Percentiles rank a stretch among this genome's conserved stretches.
phyloP scores from a whole-genome alignment of 2,888 invertebrate species.

The Teleogryllus oceanicus region DNA sequence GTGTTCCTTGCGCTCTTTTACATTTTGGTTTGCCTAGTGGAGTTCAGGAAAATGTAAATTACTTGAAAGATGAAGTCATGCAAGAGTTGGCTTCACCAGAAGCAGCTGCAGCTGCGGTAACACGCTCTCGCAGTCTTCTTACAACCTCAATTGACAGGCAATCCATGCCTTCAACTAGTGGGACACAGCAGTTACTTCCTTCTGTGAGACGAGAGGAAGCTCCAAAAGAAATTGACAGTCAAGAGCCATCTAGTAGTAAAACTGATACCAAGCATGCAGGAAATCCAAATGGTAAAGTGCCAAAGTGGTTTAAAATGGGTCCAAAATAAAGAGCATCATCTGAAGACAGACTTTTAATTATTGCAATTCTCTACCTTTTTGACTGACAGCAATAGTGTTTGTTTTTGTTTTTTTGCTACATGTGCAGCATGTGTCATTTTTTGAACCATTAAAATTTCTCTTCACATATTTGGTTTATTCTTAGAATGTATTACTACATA shows the following conservation, averaged over 20 bases:
- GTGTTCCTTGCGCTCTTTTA: constrained; percentile 74
- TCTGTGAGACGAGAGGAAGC: background rate
- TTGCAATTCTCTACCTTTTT: too few relatives aligned
- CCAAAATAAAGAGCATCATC: background rate
- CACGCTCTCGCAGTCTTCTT: background rate
- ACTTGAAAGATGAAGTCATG: background rate
- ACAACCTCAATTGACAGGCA: background rate
- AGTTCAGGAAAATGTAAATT: constrained; percentile 19
- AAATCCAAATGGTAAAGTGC: constrained; percentile 9
- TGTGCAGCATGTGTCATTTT: too few relatives aligned
- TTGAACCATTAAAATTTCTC: too few relatives aligned
- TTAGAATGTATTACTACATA: too few relatives aligned
- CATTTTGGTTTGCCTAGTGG: constrained; percentile 59
- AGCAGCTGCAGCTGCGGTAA: background rate
- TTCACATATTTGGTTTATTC: too few relatives aligned
- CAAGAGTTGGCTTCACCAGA: background rate
- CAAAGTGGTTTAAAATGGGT: background rate
- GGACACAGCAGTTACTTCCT: background rate
- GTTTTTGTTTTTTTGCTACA: too few relatives aligned
- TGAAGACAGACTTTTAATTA: too few relatives aligned
- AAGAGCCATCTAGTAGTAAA: background rate
- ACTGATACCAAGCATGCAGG: background rate
- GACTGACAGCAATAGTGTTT: too few relatives aligned
- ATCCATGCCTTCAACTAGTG: background rate
- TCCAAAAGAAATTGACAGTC: too few relatives aligned